Conservation (phyloP, 2,888 invertebrate genomes). For the Hartigia nigra region DNA sequence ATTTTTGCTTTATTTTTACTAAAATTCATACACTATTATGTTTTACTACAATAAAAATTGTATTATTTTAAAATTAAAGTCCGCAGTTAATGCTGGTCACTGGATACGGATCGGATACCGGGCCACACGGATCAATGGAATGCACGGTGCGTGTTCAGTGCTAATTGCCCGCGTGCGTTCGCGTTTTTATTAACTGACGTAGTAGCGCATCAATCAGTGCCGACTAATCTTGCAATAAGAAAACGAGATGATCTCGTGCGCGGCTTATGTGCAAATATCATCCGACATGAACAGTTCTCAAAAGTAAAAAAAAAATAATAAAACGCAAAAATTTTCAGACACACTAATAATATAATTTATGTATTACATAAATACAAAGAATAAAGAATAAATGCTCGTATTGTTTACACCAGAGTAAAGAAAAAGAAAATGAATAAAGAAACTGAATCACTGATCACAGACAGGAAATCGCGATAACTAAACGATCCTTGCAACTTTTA, state of each 20-base stretch:
- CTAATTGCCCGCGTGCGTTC: constrained; percentile 42
- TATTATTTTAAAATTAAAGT: not conserved
- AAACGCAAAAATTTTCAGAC: not conserved
- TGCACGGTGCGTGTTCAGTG: constrained; percentile 40
- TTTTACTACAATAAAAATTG: not conserved
- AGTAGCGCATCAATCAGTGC: not conserved
- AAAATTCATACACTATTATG: not conserved
- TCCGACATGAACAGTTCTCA: not conserved
- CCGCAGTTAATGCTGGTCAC: not conserved
- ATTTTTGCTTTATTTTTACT: not conserved
- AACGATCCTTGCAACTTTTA: constrained; percentile 38
- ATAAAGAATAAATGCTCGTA: not conserved
- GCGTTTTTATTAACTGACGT: constrained; percentile 30
- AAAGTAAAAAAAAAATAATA: not conserved
- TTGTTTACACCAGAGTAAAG: not conserved
- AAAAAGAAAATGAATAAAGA: constrained; percentile 17
- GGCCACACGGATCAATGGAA: constrained; percentile 31
- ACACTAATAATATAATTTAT: not conserved
- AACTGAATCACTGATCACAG: constrained; percentile 45
- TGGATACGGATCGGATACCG: not conserved
- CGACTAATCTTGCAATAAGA: not conserved
- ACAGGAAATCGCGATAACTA: constrained; percentile 51
- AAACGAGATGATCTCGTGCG: not conserved
- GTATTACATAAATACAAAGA: not conserved
- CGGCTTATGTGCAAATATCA: not conserved